Evolutionary conservation across 2,797 vertebrate species (phyloP).

Genomic region (Amblyopsis hoosieri): DNA sequence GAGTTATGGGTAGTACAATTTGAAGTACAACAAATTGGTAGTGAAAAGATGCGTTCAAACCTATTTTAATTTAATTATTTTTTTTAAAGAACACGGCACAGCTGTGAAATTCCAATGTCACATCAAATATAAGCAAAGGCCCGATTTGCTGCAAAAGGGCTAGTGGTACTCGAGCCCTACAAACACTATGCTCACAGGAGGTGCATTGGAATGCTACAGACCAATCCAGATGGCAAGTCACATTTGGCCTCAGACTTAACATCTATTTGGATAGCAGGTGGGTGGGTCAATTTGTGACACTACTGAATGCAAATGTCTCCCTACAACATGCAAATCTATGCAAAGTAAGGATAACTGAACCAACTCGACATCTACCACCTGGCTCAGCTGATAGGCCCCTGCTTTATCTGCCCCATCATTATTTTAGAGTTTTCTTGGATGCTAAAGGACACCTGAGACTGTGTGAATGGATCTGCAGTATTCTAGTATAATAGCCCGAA

Average conservation of each 20-base stretch:
- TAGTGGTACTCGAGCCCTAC: neutral
- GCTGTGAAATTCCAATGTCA: neutral
- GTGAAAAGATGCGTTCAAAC: neutral
- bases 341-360: slow-evolving; percentile 16
- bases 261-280: slow-evolving; percentile 34
- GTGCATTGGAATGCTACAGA: slow-evolving; percentile 1
- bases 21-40: too few relatives aligned
- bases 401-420: slow-evolving; percentile 6
- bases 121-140: neutral
- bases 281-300: slow-evolving; percentile 32
- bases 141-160: neutral
- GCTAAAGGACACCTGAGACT: slow-evolving; percentile 2
- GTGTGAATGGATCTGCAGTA: neutral
- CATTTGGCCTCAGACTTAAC: slow-evolving; percentile 13
- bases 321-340: slow-evolving; percentile 58
- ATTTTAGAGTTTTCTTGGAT: neutral
- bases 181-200: slow-evolving; percentile 20
- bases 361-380: neutral
- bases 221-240: slow-evolving; percentile 42
- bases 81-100: neutral
- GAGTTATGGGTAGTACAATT: too few relatives aligned
- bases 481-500: neutral
- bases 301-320: slow-evolving; percentile 48
- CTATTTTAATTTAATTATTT: neutral
- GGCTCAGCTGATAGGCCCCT: slow-evolving; percentile 3